Percentiles rank a stretch among this genome's conserved stretches.
Evolutionary conservation across 2,888 invertebrate genomes (phyloP).

Genomic region (Geophilus truncorum): DNA sequence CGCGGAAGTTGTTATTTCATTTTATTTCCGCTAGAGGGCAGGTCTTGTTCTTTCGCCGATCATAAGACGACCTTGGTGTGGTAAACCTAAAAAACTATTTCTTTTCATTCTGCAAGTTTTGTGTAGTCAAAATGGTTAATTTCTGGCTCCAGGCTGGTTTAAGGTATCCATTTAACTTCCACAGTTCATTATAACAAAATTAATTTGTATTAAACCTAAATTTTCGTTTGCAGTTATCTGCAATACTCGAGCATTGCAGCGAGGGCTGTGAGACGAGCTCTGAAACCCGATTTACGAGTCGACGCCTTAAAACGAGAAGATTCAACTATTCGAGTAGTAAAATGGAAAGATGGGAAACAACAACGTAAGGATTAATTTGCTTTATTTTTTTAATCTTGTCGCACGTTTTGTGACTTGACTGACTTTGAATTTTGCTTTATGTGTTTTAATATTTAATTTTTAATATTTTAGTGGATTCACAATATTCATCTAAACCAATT

Average conservation of each 20-base stretch:
- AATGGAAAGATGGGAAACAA: slow-evolving; percentile 81
- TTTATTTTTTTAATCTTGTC: not conserved
- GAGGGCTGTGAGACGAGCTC: slow-evolving; percentile 66
- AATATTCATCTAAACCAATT: not conserved
- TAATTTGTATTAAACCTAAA: not conserved
- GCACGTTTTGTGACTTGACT: not conserved
- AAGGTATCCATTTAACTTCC: slow-evolving; percentile 21
- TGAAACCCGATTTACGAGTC: slow-evolving; percentile 67
- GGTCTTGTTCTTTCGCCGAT: too few species aligned
- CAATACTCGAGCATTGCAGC: slow-evolving; percentile 94
- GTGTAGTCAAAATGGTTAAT: slow-evolving; percentile 32
- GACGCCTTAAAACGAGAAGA: slow-evolving; percentile 73
- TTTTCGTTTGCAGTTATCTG: slow-evolving; percentile 67
- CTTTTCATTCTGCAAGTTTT: not conserved
- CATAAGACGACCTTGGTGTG: not conserved
- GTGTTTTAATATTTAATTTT: not conserved
- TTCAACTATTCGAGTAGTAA: slow-evolving; percentile 71
- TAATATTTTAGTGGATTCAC: not conserved
- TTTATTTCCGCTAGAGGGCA: too few species aligned
- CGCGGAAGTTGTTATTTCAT: too few species aligned
- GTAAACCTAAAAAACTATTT: too few species aligned
- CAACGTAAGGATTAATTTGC: slow-evolving; percentile 37
- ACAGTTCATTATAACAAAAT: not conserved
- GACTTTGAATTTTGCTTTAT: not conserved
- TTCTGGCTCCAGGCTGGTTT: slow-evolving; percentile 37